Conservation (phyloP, 2,113 vertebrate species). For the Beaufortia kweichowensis region DNA sequence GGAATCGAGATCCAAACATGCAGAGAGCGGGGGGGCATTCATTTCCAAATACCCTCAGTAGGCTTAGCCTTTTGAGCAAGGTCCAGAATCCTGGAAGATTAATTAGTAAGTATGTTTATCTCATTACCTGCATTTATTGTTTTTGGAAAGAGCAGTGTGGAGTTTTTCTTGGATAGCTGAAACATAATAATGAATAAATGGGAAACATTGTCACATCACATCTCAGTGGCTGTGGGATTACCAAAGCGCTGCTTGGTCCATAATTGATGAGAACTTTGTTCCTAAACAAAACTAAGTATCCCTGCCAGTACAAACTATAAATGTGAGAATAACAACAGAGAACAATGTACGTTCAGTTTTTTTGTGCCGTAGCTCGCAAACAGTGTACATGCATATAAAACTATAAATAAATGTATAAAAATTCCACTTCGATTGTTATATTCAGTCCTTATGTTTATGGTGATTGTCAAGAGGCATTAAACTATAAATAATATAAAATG, state of each 20-base stretch:
- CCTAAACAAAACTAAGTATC: slow-evolving; percentile 16
- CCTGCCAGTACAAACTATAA: slow-evolving; percentile 17
- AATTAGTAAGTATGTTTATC: slow-evolving; percentile 48
- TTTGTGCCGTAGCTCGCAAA: background rate
- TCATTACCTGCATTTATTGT: slow-evolving; percentile 49
- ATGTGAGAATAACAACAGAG: slow-evolving; percentile 17
- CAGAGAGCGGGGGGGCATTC: background rate
- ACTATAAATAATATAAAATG: no score
- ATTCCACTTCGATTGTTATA: no score
- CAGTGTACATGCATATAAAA: background rate
- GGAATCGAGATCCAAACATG: background rate
- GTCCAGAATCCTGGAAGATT: slow-evolving; percentile 39
- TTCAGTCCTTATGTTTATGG: no score
- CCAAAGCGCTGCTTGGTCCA: background rate
- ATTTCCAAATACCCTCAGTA: slow-evolving; percentile 7
- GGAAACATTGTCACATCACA: slow-evolving; percentile 24
- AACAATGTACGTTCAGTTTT: background rate
- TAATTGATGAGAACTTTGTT: slow-evolving; percentile 36
- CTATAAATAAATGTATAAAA: background rate
- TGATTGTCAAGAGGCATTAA: no score
- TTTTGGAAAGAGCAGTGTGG: slow-evolving; percentile 43
- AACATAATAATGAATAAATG: slow-evolving; percentile 35
- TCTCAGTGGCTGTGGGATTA: slow-evolving; percentile 19
- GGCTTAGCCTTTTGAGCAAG: slow-evolving; percentile 12
- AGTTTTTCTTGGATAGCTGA: slow-evolving; percentile 32